Evolutionary conservation across 2,888 invertebrate genomes (phyloP), one percentile per base, ranked within the genome.

Genomic region (Agonopterix heracliana): DNA sequence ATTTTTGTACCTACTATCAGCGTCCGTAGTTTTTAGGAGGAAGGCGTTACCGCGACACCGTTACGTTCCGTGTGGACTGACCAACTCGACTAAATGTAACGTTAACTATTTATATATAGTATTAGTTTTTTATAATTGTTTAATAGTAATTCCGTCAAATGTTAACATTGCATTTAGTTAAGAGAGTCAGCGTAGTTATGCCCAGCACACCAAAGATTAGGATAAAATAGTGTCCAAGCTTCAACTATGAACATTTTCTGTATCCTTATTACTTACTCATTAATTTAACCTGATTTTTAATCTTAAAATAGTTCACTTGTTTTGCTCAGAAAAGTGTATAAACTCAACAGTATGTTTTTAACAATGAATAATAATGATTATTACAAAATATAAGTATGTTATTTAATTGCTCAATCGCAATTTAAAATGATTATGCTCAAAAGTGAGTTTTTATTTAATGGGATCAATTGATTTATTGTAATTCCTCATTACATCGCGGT

Each of bases 121-220:
- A 35, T 42, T 26, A 44, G 38, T 41, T 46, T 34, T 38, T 42
- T 44, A 14, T 46, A 45, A 38, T 48, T 50, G 48, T 48, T 52
- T 42, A 44, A 43, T 36, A 46, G 35, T 51, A 50, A 56, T 57
- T 50, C 51, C 54, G 48, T 50, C 50, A 47, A 17, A 34, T 43
- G 48, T 52, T 53, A 45, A 54, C 55, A 53, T 52, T 55, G 64
- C 74, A 64, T 73, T 72, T 68, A 64, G 74, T 68, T 65, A 60
- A 61, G 40, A 11, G 45, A 45, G 61, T 65, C 78, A 68, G 68
- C 63, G 62, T 77, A 78, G 77, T 76, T 78, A 77, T 74, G 78
- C 73, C 82, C 83, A 73, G 69, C 74, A 78, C 86, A 88, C 87
- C 87, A 88, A 88, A 88, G 87, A 88, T 86, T 88, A 88, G 86